Evolutionary conservation across 2,888 invertebrate genomes (phyloP).

Genomic region (Lamproptera curius): DNA sequence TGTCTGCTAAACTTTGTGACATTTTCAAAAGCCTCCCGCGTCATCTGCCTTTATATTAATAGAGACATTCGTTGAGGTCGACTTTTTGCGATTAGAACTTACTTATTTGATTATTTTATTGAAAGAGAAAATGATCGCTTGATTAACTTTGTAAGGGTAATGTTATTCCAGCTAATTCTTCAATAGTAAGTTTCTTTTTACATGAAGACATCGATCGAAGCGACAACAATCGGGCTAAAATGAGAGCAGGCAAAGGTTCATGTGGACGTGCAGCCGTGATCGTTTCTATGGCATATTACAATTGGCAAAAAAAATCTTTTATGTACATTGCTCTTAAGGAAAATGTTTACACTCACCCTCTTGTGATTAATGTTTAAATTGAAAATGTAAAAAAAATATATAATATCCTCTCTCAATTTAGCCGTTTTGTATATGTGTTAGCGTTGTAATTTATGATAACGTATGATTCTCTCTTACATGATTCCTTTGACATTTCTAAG

Average conservation of each 20-base stretch:
- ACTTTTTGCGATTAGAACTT: constrained; percentile 31
- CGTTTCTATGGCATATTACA: constrained; percentile 21
- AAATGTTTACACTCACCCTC: constrained; percentile 5
- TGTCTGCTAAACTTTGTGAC: neutral
- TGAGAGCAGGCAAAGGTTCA: constrained; percentile 40
- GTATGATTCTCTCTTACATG: constrained; percentile 47
- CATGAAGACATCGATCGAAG: constrained; percentile 32
- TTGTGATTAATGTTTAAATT: constrained; percentile 26
- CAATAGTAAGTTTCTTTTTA: too few species aligned
- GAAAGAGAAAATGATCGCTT: too few species aligned
- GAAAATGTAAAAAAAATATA: constrained; percentile 23
- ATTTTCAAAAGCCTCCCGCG: constrained; percentile 32
- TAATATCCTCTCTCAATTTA: constrained; percentile 53
- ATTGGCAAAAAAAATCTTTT: too few species aligned
- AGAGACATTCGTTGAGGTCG: constrained; percentile 31
- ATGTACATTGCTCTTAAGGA: neutral
- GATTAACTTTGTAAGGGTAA: too few species aligned
- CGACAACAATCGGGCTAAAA: constrained; percentile 35
- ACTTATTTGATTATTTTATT: too few species aligned
- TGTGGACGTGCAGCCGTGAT: constrained; percentile 30
- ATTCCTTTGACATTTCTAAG: constrained; percentile 28
- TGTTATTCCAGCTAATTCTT: too few species aligned
- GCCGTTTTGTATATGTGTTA: constrained; percentile 57
- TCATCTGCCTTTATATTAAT: constrained; percentile 32
- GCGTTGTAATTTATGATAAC: constrained; percentile 41